Evolutionary conservation across 2,797 vertebrate species (phyloP).

Genomic region (Cryptoblepharus egeriae): DNA sequence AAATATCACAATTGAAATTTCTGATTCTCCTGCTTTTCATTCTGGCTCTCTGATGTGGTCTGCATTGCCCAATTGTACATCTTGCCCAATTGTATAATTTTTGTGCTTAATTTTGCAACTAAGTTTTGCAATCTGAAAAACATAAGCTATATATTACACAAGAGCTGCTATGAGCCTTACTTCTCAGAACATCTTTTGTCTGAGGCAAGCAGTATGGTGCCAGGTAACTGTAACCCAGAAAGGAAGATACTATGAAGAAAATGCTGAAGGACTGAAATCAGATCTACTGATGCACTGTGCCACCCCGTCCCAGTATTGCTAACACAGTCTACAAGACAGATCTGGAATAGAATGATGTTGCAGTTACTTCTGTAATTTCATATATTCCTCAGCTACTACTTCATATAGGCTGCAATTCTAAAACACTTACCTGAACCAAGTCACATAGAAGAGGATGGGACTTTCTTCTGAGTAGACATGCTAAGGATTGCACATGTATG

Average conservation of each 20-base stretch:
- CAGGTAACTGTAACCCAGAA: slow-evolving; percentile 52
- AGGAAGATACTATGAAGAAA: slow-evolving; percentile 22
- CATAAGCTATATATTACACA: neutral
- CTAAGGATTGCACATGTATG: too few species aligned
- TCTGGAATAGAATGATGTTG: neutral
- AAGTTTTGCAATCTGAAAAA: slow-evolving; percentile 9
- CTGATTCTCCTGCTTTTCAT: neutral
- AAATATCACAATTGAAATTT: neutral
- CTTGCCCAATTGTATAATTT: neutral
- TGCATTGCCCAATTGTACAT: neutral
- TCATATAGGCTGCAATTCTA: too few species aligned
- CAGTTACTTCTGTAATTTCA: neutral
- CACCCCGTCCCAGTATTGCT: neutral
- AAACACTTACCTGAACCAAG: too few species aligned
- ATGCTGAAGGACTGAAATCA: neutral
- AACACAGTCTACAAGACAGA: neutral
- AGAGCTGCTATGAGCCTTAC: slow-evolving; percentile 28
- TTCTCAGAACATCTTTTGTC: slow-evolving; percentile 17
- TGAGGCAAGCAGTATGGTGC: slow-evolving; percentile 25
- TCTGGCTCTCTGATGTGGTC: neutral
- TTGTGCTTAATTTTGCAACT: neutral
- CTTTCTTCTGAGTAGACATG: too few species aligned
- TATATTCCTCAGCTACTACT: too few species aligned
- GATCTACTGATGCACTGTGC: neutral
- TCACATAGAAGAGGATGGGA: too few species aligned